These are phyloP conservation scores for Crossaster papposus DNA, from an alignment of 53 echinoderm and acorn worm genomes.

Conservation along the genomic window DNA sequence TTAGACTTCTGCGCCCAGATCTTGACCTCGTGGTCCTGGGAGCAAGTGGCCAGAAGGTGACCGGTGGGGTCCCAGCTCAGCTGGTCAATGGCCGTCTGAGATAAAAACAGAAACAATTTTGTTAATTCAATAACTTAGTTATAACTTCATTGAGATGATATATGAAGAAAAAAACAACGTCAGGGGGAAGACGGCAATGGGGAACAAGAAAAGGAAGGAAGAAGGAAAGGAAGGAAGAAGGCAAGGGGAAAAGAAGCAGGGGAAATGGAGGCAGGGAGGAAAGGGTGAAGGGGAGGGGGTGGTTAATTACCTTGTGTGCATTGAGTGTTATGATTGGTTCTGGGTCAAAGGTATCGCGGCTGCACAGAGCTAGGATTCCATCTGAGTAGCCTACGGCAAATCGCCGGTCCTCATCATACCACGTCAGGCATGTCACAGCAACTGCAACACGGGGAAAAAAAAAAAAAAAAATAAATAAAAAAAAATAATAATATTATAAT, in stretches of 20 bases:
- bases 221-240: not conserved
- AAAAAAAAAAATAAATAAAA: not conserved
- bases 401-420: constrained; percentile 96
- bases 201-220: not conserved
- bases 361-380: constrained; percentile 88
- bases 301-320: constrained; percentile 79
- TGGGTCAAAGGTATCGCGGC: constrained; percentile 91
- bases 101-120: not conserved
- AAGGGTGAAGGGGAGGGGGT: too few species aligned
- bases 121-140: too few species aligned
- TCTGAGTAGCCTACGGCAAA: constrained; percentile 97
- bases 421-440: constrained; percentile 89
- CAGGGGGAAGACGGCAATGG: too few species aligned
- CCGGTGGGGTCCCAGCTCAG: constrained; percentile 93
- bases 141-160: too few species aligned
- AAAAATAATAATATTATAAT: too few species aligned
- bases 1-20: constrained; percentile 79
- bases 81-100: constrained; percentile 79
- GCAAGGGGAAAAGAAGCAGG: not conserved
- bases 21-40: constrained; percentile 79
- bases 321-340: constrained; percentile 75
- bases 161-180: too few species aligned
- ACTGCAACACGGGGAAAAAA: constrained; percentile 55
- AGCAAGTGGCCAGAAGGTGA: constrained; percentile 84
- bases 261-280: not conserved